A percentile compares a stretch with the other conserved stretches of the same genome.
These are phyloP conservation scores for Drosophila lini DNA, from an alignment of 1,140 invertebrate genomes.

Conservation along the genomic window DNA sequence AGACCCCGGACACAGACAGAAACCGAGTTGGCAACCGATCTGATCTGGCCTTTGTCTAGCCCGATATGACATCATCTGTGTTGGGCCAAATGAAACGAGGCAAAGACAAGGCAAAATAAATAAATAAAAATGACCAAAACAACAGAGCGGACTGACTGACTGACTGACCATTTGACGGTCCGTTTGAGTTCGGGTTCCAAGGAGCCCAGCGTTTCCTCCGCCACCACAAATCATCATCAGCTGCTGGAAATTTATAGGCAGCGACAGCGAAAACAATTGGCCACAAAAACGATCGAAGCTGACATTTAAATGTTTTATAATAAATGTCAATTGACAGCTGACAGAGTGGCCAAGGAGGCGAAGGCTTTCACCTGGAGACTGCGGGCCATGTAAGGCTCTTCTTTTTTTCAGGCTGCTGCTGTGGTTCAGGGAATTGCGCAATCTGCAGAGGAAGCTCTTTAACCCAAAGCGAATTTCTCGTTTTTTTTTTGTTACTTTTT, in stretches of 20 bases:
- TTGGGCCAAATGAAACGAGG: constrained; percentile 35
- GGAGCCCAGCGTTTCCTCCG: constrained; percentile 21
- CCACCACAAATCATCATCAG: constrained; percentile 39
- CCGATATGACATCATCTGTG: constrained; percentile 51
- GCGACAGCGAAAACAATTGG: constrained; percentile 45
- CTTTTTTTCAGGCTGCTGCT: neutral
- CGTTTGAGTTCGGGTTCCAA: constrained; percentile 30
- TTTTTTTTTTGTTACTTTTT: constrained; percentile 28
- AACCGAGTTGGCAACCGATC: constrained; percentile 29
- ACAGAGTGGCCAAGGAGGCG: constrained; percentile 53
- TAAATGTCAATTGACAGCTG: constrained; percentile 77
- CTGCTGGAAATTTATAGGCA: constrained; percentile 55
- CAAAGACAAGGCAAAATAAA: constrained; percentile 22
- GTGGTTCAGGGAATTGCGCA: constrained; percentile 47
- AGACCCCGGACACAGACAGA: neutral
- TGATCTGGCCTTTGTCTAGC: constrained; percentile 38
- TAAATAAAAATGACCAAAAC: constrained; percentile 42
- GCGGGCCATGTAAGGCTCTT: constrained; percentile 32
- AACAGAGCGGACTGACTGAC: constrained; percentile 23
- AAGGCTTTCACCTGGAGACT: constrained; percentile 56
- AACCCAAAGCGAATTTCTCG: constrained; percentile 39
- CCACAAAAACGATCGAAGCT: constrained; percentile 47
- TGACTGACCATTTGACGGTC: constrained; percentile 45
- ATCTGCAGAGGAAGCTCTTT: constrained; percentile 43
- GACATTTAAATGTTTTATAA: constrained; percentile 81